phyloP scores from a whole-genome alignment of 2,888 invertebrate species.

The Neria commutata region DNA sequence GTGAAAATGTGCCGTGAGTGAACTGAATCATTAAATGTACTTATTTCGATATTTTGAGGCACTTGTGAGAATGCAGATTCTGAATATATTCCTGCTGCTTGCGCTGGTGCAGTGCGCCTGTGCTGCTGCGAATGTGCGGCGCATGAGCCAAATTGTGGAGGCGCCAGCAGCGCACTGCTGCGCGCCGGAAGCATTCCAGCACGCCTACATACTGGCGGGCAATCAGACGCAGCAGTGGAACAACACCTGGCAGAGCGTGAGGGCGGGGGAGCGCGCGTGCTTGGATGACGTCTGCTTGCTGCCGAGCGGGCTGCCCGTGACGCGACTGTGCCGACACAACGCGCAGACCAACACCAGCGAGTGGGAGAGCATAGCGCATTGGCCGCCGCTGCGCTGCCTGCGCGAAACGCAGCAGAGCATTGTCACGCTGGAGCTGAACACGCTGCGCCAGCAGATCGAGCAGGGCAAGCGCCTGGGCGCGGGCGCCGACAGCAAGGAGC shows the following conservation, averaged over 20 bases:
- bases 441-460: conserved; percentile 34
- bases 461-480: neutral
- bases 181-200: conserved; percentile 26
- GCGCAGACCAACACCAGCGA: conserved; percentile 63
- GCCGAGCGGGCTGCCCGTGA: conserved; percentile 66
- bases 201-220: conserved; percentile 22
- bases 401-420: conserved; percentile 34
- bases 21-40: no score
- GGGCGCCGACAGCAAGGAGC: conserved; percentile 26
- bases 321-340: conserved; percentile 66
- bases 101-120: no score
- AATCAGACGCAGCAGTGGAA: conserved; percentile 38
- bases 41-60: no score
- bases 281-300: conserved; percentile 63
- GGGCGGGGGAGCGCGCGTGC: conserved; percentile 63
- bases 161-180: conserved; percentile 20
- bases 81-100: no score
- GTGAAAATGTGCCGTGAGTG: neutral
- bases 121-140: no score
- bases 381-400: conserved; percentile 39
- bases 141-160: neutral
- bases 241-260: conserved; percentile 37
- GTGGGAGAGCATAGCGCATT: conserved; percentile 64
- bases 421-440: conserved; percentile 39
- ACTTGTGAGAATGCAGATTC: no score